Evolutionary conservation across 2,113 vertebrate species (phyloP), one percentile per base, ranked within the genome.

Genomic region (Neogale vison): DNA sequence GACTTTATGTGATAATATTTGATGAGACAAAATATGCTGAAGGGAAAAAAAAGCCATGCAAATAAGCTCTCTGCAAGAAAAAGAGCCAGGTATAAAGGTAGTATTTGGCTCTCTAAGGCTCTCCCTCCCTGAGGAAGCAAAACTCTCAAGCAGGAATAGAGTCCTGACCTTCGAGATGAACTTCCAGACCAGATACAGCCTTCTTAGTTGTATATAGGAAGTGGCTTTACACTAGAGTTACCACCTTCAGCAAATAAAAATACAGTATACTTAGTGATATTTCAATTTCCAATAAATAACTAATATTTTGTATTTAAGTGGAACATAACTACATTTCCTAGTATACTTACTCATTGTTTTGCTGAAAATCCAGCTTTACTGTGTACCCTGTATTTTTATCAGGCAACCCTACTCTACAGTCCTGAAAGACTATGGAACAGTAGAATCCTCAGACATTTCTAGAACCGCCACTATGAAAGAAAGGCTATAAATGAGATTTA

Each of bases 361-460:
- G 29, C 55, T 85, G 86, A 95, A 90, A 92, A 79, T 94, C 42
- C 93, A 65, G 93, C 74, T 87, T 84, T 61, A 88, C 18, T 67
- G 29, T 52, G 42, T 77, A 45, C 42, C 34, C 94, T 83, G 21
- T 61, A 82, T 84, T 86, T 72, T 77, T 85, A 71, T 34, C 80
- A 36, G 39, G 39, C 39, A 90, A 71, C 7, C 26, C 47, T 14
- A 80, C 26, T 81, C 61, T 6, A 84, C 12, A 71, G 4, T 3
- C n/a, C 45, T 55, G 21, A 90, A 42, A 83, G 34, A 26, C 45
- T 52, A 34, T 79, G 20, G 12, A 24, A 88, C 3, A 80, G 1
- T 4, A 71, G 36, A 83, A 65, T 39, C 26, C 55, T 72, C 39
- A 92, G n/a, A 85, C n/a, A 72, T 80, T 89, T 86, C 88, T 69